Conservation (phyloP, 2,113 vertebrate species). For the Melanotaenia duboulayi region DNA sequence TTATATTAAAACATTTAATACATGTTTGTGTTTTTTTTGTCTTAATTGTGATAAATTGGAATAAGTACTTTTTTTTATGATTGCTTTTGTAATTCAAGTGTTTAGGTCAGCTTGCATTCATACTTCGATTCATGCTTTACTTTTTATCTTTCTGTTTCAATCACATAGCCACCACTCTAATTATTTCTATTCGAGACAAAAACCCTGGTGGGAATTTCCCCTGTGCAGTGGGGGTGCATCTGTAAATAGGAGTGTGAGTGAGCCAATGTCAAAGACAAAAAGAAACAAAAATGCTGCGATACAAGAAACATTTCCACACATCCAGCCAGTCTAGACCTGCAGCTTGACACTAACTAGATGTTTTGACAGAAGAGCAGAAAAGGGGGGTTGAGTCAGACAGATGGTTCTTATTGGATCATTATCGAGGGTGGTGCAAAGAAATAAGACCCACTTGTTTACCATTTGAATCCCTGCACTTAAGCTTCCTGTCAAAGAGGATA, state of each 20-base stretch:
- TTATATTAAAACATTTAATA: too few species aligned
- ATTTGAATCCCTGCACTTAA: slow-evolving; percentile 8
- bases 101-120: slow-evolving; percentile 1
- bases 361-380: slow-evolving; percentile 37
- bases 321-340: neutral
- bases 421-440: slow-evolving; percentile 54
- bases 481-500: slow-evolving; percentile 12
- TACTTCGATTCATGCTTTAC: neutral
- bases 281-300: neutral
- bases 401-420: slow-evolving; percentile 60
- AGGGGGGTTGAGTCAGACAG: slow-evolving; percentile 31
- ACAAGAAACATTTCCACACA: slow-evolving; percentile 9
- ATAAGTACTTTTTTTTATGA: neutral
- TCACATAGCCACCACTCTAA: neutral
- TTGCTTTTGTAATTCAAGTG: neutral
- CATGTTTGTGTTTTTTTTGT: too few species aligned
- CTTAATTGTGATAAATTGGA: neutral
- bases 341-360: slow-evolving; percentile 16
- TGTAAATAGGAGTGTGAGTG: neutral
- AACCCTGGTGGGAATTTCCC: neutral
- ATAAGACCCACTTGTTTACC: slow-evolving; percentile 58
- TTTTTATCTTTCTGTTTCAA: neutral
- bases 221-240: neutral
- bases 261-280: neutral
- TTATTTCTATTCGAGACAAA: neutral